phyloP scores from a whole-genome alignment of 2,888 invertebrate genomes.

The Adineta ricciae region DNA sequence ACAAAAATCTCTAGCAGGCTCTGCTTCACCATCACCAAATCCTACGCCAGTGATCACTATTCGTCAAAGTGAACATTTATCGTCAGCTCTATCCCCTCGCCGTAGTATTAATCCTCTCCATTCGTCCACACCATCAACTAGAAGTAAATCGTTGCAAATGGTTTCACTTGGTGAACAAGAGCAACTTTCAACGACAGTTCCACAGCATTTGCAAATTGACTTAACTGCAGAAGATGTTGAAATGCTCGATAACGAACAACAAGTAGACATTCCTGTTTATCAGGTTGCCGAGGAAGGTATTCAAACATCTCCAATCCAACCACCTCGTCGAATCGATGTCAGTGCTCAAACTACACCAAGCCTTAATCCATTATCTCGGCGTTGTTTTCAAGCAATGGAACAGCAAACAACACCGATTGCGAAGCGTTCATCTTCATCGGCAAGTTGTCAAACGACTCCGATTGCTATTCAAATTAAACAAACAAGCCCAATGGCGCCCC shows the following conservation, averaged over 20 bases:
- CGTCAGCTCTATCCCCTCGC: background rate
- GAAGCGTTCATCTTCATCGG: background rate
- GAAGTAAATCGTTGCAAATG: background rate
- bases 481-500: background rate
- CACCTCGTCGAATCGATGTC: background rate
- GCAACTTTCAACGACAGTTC: background rate
- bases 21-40: background rate
- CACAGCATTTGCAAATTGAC: background rate
- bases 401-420: background rate
- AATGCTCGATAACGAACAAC: background rate
- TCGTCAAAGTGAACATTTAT: background rate
- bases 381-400: background rate
- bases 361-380: background rate
- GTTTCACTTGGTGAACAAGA: background rate
- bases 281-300: background rate
- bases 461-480: background rate
- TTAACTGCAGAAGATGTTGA: background rate
- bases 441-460: background rate
- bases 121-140: background rate
- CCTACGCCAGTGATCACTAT: background rate
- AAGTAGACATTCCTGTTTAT: background rate
- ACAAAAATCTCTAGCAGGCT: background rate
- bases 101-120: background rate
- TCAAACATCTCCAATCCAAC: background rate
- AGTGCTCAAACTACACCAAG: background rate